Evolutionary conservation across 1,140 invertebrate genomes (phyloP).

Genomic region (Papilio polytes): DNA sequence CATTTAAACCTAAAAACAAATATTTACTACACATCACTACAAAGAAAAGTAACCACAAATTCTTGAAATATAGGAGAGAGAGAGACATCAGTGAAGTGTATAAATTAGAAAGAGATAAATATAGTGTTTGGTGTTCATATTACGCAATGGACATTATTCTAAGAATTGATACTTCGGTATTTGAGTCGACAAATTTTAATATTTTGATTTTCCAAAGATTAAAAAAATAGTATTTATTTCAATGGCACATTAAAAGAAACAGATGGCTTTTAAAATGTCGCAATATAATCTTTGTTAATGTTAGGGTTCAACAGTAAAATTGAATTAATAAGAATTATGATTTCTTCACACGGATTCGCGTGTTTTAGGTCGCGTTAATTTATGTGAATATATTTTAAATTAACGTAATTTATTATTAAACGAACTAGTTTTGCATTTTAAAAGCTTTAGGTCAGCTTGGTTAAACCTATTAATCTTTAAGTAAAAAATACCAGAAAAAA

Average conservation of each 20-base stretch:
- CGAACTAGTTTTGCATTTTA: conserved; percentile 22
- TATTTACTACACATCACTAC: too few relatives aligned
- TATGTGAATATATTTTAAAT: conserved; percentile 30
- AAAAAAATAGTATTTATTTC: not conserved
- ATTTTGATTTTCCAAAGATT: too few relatives aligned
- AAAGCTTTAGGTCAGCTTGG: conserved; percentile 2
- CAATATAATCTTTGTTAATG: conserved; percentile 10
- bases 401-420: conserved; percentile 19
- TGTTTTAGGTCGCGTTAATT: conserved; percentile 18
- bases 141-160: too few relatives aligned
- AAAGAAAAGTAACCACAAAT: too few relatives aligned
- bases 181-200: too few relatives aligned
- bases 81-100: too few relatives aligned
- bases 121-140: too few relatives aligned
- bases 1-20: too few relatives aligned
- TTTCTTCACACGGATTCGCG: conserved; percentile 21
- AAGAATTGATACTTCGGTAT: too few relatives aligned
- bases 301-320: conserved; percentile 17
- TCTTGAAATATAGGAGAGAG: too few relatives aligned
- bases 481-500: not conserved
- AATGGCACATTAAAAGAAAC: not conserved
- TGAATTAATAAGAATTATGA: conserved; percentile 13
- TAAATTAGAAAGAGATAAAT: too few relatives aligned
- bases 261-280: not conserved
- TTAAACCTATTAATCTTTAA: conserved; percentile 3